A percentile compares a stretch with the other conserved stretches of the same genome.
phyloP scores from a whole-genome alignment of 2,113 vertebrate species.

The Saguinus midas region DNA sequence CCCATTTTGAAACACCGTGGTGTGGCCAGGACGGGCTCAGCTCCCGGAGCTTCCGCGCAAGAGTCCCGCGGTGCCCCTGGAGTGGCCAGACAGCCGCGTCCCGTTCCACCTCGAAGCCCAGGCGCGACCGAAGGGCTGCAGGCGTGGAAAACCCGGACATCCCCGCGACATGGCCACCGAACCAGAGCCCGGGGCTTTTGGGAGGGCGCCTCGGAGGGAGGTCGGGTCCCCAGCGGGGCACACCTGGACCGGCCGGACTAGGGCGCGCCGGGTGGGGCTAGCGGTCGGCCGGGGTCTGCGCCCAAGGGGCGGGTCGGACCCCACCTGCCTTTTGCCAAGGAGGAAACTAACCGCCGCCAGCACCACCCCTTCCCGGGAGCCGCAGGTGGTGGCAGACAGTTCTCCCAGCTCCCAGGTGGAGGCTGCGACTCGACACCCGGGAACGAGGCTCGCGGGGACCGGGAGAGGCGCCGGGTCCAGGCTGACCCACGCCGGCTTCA shows the following conservation, averaged over 20 bases:
- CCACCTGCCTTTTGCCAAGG: too few species aligned
- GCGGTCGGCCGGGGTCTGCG: background rate
- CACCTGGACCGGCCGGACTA: background rate
- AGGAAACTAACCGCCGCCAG: background rate
- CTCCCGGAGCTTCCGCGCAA: accelerated
- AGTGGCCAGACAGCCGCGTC: accelerated
- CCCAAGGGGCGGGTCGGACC: background rate
- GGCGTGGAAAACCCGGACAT: background rate
- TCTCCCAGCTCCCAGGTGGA: background rate
- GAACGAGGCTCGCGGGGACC: background rate
- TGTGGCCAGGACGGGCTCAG: too few species aligned
- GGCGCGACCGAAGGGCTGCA: background rate
- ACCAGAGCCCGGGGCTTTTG: accelerated
- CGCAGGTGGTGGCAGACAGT: background rate
- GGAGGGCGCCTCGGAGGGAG: too few species aligned
- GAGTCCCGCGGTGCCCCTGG: background rate
- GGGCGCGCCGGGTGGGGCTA: background rate
- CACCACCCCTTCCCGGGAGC: background rate
- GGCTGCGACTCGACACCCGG: background rate
- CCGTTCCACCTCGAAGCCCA: background rate
- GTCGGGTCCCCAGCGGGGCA: background rate
- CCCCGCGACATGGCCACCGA: background rate
- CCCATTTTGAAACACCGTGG: background rate
- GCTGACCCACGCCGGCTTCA: background rate
- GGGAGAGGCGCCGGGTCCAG: background rate